Evolutionary conservation across 2,888 invertebrate genomes (phyloP).

Genomic region (Plemyria rubiginata): DNA sequence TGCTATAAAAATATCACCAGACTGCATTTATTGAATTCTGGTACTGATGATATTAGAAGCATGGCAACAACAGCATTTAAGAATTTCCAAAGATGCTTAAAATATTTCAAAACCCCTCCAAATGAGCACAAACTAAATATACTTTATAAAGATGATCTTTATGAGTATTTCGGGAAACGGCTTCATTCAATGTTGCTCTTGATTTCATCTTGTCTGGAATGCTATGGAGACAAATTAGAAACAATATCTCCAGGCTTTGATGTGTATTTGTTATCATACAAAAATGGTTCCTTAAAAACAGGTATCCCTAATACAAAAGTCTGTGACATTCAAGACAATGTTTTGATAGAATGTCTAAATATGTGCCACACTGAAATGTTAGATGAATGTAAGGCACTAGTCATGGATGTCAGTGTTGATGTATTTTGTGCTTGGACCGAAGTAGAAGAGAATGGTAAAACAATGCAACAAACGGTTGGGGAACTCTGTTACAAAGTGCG

Average conservation of each 20-base stretch:
- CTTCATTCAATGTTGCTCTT: slow-evolving; percentile 55
- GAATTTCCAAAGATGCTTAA: slow-evolving; percentile 62
- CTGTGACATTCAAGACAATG: slow-evolving; percentile 51
- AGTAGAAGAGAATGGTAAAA: slow-evolving; percentile 65
- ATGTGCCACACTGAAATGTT: slow-evolving; percentile 60
- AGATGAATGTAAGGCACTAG: slow-evolving; percentile 63
- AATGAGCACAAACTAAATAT: slow-evolving; percentile 58
- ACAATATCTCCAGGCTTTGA: slow-evolving; percentile 47
- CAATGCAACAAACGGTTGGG: slow-evolving; percentile 69
- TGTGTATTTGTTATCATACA: slow-evolving; percentile 63
- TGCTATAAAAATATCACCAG: slow-evolving; percentile 65
- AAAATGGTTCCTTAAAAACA: slow-evolving; percentile 47
- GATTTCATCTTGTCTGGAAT: slow-evolving; percentile 55
- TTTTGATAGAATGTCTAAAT: slow-evolving; percentile 57
- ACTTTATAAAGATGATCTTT: slow-evolving; percentile 60
- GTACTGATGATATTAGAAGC: slow-evolving; percentile 40
- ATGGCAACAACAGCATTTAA: slow-evolving; percentile 50
- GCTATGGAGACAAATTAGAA: slow-evolving; percentile 52
- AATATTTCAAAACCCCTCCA: slow-evolving; percentile 65
- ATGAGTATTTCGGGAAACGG: slow-evolving; percentile 63
- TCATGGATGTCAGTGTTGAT: slow-evolving; percentile 74
- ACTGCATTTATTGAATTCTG: slow-evolving; percentile 60
- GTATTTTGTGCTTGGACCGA: slow-evolving; percentile 80
- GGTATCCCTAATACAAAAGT: slow-evolving; percentile 46
- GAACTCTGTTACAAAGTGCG: slow-evolving; percentile 66